A percentile compares a stretch with the other conserved stretches of the same genome.
These are phyloP conservation scores for Drosophila suboccidentalis DNA, from an alignment of 2,888 invertebrate genomes.

Conservation along the genomic window DNA sequence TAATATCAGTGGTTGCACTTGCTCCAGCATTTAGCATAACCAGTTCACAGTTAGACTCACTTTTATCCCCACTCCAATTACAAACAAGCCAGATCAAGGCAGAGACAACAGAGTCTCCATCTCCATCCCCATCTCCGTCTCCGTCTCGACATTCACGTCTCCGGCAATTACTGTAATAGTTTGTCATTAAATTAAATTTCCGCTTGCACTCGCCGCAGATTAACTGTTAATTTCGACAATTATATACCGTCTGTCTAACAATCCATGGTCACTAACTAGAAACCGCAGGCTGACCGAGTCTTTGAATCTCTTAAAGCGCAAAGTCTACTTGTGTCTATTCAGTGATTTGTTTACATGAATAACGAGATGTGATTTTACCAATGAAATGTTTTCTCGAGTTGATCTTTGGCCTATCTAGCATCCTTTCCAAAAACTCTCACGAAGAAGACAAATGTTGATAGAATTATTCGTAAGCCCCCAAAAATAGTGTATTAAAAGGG, in stretches of 20 bases:
- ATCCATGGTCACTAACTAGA: conserved; percentile 1
- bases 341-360: conserved; percentile 2
- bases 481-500: too few species aligned
- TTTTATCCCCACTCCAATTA: conserved; percentile 17
- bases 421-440: too few species aligned
- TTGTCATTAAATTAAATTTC: conserved; percentile 65
- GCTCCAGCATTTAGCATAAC: conserved; percentile 22
- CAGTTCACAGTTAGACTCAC: conserved; percentile 41
- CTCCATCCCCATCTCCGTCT: conserved; percentile 7
- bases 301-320: background rate
- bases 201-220: conserved; percentile 62
- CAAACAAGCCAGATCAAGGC: conserved; percentile 4
- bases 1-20: conserved; percentile 10
- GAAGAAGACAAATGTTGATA: too few species aligned
- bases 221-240: conserved; percentile 71
- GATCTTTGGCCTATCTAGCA: too few species aligned
- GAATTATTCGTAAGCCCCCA: too few species aligned
- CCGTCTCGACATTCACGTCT: conserved; percentile 1
- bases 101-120: conserved; percentile 3
- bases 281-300: conserved; percentile 4
- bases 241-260: conserved; percentile 36
- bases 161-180: conserved; percentile 67
- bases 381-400: background rate
- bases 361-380: conserved; percentile 17
- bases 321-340: background rate